Conservation (phyloP, 2,888 invertebrate genomes). For the Athalia cordata region DNA sequence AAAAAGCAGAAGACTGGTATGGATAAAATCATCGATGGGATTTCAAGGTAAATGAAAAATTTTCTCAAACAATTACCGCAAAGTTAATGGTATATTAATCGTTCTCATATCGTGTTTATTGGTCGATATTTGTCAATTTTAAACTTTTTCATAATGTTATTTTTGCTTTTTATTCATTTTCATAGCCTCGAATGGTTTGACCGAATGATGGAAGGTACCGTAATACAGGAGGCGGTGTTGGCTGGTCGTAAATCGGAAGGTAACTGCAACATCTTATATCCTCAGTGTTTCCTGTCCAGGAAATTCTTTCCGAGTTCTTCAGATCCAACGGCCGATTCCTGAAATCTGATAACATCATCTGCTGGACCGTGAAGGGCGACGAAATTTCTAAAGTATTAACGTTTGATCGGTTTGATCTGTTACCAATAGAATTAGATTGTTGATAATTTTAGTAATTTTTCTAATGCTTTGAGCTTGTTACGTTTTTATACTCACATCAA, state of each 20-base stretch:
- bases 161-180: constrained; percentile 27
- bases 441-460: too few species aligned
- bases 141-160: too few species aligned
- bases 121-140: too few species aligned
- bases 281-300: constrained; percentile 69
- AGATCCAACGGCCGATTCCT: constrained; percentile 2
- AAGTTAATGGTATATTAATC: too few species aligned
- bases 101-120: too few species aligned
- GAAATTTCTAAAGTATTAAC: not conserved
- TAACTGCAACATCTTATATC: constrained; percentile 72
- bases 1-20: constrained; percentile 63
- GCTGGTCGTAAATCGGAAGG: constrained; percentile 71
- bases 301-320: constrained; percentile 56
- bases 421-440: not conserved
- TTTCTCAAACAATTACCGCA: too few species aligned
- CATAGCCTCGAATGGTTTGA: constrained; percentile 75
- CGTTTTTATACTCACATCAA: too few species aligned
- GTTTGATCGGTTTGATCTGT: not conserved
- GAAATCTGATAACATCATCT: not conserved
- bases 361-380: not conserved
- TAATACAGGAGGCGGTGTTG: constrained; percentile 74
- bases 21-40: constrained; percentile 72
- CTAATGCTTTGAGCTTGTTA: too few species aligned
- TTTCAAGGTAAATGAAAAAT: constrained; percentile 65
- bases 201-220: constrained; percentile 74